Evolutionary conservation across 2,113 vertebrate genomes (phyloP), one percentile per base, ranked within the genome.

Genomic region (Bubo bubo): DNA sequence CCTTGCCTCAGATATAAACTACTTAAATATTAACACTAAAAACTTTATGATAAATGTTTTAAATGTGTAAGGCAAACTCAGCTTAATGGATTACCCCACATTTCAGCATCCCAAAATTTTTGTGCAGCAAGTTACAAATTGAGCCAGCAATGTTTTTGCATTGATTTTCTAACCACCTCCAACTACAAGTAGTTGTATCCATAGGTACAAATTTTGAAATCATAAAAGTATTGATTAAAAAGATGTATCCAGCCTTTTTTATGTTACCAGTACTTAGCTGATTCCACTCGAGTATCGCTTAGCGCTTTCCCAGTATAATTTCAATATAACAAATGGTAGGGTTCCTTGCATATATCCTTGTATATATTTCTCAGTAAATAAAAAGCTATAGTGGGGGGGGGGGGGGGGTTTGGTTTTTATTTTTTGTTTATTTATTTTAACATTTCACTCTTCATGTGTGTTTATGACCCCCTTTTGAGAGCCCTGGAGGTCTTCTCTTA

Each of bases 21-120:
- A 24, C 60, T 84, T 93, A n/a, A 92, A 45, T 90, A 92, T 97
- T 98, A 85, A 90, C 73, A 77, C 23, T 93, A 77, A 86, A 75
- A 79, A 75, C 47, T 96, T 70, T 96, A 92, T 89, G 70, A 79
- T 95, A 96, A 97, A 92, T 96, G 75, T 96, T 97, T 97, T 96
- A 96, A 90, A 93, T 77, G 72, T 85, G 60, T 83, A 86, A 59
- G 43, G 49, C 67, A 93, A 60, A 22, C 91, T 95, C 74, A 62
- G 71, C 70, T 93, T 96, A 66, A 50, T 95, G 79, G 96, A 90
- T 72, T 89, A 70, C 15, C 35, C 9, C 22, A 22, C n/a, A 66
- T 80, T 96, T 96, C 47, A 75, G 16, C 47, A 91, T 89, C 97
- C 70, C 88, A 88, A 67, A 96, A 92, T 75, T 47, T 73, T 90